Evolutionary conservation across 2,113 vertebrate genomes (phyloP).

Genomic region (Pipa parva): DNA sequence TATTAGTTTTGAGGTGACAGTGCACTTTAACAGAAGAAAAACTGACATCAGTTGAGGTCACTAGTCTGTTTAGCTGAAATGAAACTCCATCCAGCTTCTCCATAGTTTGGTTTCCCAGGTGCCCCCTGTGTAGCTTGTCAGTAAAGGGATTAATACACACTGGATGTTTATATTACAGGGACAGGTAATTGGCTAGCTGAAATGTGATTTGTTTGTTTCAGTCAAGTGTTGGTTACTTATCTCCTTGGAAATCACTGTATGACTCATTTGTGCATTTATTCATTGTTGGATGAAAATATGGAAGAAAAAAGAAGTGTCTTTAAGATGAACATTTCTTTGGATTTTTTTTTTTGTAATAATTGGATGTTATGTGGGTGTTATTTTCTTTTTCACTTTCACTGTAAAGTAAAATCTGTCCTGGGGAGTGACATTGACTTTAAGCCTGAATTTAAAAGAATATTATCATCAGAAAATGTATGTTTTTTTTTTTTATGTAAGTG

Average conservation of each 20-base stretch:
- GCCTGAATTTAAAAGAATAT: neutral
- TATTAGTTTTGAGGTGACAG: no score
- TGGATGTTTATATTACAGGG: no score
- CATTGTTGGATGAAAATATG: neutral
- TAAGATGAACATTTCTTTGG: neutral
- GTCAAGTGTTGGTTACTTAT: neutral
- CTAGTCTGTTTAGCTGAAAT: no score
- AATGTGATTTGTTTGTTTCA: neutral
- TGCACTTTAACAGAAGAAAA: no score
- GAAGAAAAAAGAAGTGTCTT: neutral
- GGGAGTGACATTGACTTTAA: constrained; percentile 13
- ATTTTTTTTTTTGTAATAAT: constrained; percentile 9
- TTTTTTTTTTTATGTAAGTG: constrained; percentile 1
- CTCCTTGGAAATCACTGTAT: neutral
- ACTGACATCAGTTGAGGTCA: no score
- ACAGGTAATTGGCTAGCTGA: no score
- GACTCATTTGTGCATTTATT: neutral
- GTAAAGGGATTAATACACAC: no score
- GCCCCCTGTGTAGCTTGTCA: no score
- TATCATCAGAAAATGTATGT: neutral
- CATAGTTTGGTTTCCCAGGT: no score
- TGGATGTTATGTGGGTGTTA: neutral
- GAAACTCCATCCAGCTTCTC: no score
- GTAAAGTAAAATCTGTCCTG: neutral
- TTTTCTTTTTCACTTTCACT: neutral